Base-by-base conservation (phyloP, 2,888 invertebrate species). In the Chironomus riparius region DNA sequence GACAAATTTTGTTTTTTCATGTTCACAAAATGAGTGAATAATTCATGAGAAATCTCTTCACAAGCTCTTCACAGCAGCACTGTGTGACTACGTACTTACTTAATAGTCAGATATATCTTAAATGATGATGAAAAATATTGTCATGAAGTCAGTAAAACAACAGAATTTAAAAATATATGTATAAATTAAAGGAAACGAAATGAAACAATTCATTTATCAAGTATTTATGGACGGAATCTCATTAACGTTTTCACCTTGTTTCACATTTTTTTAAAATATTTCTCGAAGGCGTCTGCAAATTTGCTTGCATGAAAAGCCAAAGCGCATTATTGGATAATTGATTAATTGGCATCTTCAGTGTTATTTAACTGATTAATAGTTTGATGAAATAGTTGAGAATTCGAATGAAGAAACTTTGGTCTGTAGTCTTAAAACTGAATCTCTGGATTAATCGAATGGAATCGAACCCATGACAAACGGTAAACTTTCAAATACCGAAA, bases 71-170 rank as follows among this genome's bases (percentile, higher is more conserved):
- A 69, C 56, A 18, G 56, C 18, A 18, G 56, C 15, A 12, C 18
- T n/a, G 56, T 18, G 38, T 38, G 38, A 38, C 38, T 38, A 38
- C 38, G 38, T 38, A 38, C 38, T 38, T 38, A 38, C 38, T 38
- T 38, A 38, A 38, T 38, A 38, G 38, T 38, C 38, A 38, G 38
- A 38, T 38, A 38, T 38, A 38, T 38, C 38, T 38, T 38, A 38
- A 10, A 38, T 38, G 38, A 38, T 38, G 15, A 24, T 69, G 68
- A 47, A 47, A 47, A n/a, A 18, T 50, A 56, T 70, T 70, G 70
- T 70, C 70, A 56, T 70, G 70, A 50, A 70, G 50, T 28, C 24
- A 70, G 50, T 70, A 50, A 70, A 70, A 70, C 70, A 70, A 70
- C 70, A 47, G 47, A 70, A 70, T 38, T 38, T 38, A 38, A 38